These are phyloP conservation scores for Euschistus heros DNA, from an alignment of 1,140 invertebrate genomes.

Conservation along the genomic window DNA sequence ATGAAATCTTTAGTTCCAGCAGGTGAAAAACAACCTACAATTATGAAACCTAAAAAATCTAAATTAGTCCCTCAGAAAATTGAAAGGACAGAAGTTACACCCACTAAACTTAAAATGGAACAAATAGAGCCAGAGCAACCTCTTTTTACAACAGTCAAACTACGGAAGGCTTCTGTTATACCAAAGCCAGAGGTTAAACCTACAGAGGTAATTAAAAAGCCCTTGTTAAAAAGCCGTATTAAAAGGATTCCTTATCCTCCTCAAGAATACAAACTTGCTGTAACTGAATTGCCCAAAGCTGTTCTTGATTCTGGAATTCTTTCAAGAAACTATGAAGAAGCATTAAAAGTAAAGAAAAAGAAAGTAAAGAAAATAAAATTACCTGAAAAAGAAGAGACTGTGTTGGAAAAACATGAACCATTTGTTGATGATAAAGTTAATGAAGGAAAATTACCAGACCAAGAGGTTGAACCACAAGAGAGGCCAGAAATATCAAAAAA, in stretches of 20 bases:
- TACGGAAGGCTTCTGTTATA: conserved; percentile 45
- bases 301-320: conserved; percentile 48
- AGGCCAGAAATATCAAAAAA: conserved; percentile 24
- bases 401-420: conserved; percentile 42
- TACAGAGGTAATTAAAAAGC: conserved; percentile 43
- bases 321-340: conserved; percentile 57
- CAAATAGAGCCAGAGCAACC: conserved; percentile 37
- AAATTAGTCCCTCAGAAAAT: conserved; percentile 25
- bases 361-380: conserved; percentile 41
- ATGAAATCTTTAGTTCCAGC: background rate
- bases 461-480: conserved; percentile 33
- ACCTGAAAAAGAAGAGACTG: conserved; percentile 34
- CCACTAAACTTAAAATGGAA: conserved; percentile 38
- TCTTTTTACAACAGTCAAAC: conserved; percentile 49
- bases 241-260: conserved; percentile 40
- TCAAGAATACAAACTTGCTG: conserved; percentile 31
- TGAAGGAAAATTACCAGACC: background rate
- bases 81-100: conserved; percentile 39
- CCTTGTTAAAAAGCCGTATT: conserved; percentile 52
- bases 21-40: conserved; percentile 27
- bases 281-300: conserved; percentile 30
- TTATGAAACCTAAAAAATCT: conserved; percentile 13
- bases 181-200: conserved; percentile 40
- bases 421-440: conserved; percentile 28
- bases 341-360: conserved; percentile 46